phyloP scores from a whole-genome alignment of 2,797 vertebrate genomes.

The Pantherophis alleghaniensis region DNA sequence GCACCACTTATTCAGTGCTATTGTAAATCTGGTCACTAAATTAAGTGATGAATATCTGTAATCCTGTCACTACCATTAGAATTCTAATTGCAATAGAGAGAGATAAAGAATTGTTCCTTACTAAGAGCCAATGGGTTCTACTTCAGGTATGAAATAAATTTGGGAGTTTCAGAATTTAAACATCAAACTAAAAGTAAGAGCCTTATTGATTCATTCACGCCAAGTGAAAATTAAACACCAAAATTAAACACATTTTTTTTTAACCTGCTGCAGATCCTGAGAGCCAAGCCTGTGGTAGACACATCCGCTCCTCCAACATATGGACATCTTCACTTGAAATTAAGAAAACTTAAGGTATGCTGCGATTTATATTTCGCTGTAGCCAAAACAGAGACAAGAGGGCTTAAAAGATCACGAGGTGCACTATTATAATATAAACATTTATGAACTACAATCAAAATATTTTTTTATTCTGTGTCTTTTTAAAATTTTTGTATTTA shows the following conservation, averaged over 20 bases:
- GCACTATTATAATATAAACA: background rate
- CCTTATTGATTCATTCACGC: background rate
- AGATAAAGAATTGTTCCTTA: background rate
- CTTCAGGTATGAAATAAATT: background rate
- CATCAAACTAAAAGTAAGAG: background rate
- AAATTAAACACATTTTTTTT: background rate
- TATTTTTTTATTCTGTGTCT: background rate
- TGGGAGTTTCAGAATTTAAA: background rate
- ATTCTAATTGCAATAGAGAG: background rate
- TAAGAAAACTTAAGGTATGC: slow-evolving; percentile 75
- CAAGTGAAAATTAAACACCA: background rate
- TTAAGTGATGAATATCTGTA: background rate
- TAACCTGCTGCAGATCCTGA: slow-evolving; percentile 71
- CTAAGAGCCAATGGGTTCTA: background rate
- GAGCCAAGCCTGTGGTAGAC: slow-evolving; percentile 71
- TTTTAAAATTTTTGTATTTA: background rate
- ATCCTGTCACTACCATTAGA: background rate
- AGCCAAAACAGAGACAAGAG: background rate
- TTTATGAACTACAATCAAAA: background rate
- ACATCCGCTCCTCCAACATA: slow-evolving; percentile 63
- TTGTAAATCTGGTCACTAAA: background rate
- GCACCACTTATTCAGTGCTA: background rate
- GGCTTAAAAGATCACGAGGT: background rate
- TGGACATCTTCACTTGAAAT: slow-evolving; percentile 69
- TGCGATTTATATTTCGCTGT: background rate